Evolutionary conservation across 2,888 invertebrate genomes (phyloP).

Genomic region (Tipula unca): DNA sequence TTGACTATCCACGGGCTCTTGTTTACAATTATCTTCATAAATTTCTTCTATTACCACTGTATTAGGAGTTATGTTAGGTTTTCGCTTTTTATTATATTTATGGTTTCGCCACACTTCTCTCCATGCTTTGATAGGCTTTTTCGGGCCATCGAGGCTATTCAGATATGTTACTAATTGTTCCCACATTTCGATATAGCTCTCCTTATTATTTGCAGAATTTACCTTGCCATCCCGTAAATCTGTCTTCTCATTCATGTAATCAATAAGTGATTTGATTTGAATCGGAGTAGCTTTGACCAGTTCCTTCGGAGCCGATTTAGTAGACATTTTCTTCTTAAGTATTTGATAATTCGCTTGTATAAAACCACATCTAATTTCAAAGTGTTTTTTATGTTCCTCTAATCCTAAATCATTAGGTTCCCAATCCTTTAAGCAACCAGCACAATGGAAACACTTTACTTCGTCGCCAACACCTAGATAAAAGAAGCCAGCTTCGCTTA

Average conservation of each 20-base stretch:
- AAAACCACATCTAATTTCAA: background rate
- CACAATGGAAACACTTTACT: constrained; percentile 88
- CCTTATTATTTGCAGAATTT: background rate
- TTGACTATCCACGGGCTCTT: background rate
- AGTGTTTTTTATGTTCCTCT: background rate
- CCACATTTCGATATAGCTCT: background rate
- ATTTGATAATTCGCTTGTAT: background rate
- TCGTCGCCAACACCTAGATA: constrained; percentile 84
- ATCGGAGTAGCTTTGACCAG: background rate
- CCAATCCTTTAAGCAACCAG: constrained; percentile 91
- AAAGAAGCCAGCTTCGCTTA: constrained; percentile 87
- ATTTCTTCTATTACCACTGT: background rate
- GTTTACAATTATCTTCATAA: background rate
- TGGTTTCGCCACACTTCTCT: background rate
- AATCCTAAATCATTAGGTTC: constrained; percentile 41
- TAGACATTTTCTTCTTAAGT: background rate
- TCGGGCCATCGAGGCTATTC: background rate
- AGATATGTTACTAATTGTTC: background rate
- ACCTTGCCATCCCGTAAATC: background rate
- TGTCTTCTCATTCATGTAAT: background rate
- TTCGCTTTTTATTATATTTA: background rate
- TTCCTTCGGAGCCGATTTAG: background rate
- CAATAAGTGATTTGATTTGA: background rate
- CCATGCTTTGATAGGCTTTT: background rate
- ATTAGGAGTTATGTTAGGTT: background rate